phyloP scores from a whole-genome alignment of 2,888 invertebrate species.

The Amblyjoppa fuscipennis region DNA sequence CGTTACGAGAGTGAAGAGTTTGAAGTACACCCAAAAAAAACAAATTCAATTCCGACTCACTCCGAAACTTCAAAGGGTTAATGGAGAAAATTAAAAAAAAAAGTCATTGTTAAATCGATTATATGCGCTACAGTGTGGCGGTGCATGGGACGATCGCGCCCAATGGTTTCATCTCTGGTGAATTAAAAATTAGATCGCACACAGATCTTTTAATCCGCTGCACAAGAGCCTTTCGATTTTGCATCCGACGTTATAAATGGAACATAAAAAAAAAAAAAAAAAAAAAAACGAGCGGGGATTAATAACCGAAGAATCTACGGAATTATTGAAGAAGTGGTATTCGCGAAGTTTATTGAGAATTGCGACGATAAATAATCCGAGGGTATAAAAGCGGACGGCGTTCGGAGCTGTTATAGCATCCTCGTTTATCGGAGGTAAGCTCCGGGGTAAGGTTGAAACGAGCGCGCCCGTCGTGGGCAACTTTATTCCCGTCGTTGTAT shows the following conservation, averaged over 20 bases:
- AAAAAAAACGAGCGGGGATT: constrained; percentile 1
- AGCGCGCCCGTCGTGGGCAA: constrained; percentile 4
- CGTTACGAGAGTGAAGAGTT: constrained; percentile 6
- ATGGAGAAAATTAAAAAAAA: background rate
- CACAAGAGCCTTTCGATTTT: background rate
- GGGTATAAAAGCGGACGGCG: constrained; percentile 67
- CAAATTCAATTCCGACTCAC: background rate
- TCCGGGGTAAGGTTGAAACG: constrained; percentile 41
- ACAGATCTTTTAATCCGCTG: background rate
- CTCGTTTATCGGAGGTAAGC: constrained; percentile 33
- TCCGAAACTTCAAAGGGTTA: background rate
- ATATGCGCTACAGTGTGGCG: background rate
- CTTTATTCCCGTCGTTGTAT: constrained; percentile 9
- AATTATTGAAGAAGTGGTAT: constrained; percentile 60
- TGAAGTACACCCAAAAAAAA: background rate
- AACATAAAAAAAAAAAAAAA: background rate
- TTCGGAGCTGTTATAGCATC: constrained; percentile 54
- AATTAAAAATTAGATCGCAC: background rate
- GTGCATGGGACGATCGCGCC: background rate
- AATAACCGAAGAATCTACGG: constrained; percentile 23
- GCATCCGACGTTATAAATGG: background rate
- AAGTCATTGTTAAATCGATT: background rate
- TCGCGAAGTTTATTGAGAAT: constrained; percentile 81
- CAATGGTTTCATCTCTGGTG: background rate
- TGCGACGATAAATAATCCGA: constrained; percentile 81